Evolutionary conservation across 2,797 vertebrate species (phyloP), one percentile per base, ranked within the genome.

Genomic region (Jordanella pulchra): DNA sequence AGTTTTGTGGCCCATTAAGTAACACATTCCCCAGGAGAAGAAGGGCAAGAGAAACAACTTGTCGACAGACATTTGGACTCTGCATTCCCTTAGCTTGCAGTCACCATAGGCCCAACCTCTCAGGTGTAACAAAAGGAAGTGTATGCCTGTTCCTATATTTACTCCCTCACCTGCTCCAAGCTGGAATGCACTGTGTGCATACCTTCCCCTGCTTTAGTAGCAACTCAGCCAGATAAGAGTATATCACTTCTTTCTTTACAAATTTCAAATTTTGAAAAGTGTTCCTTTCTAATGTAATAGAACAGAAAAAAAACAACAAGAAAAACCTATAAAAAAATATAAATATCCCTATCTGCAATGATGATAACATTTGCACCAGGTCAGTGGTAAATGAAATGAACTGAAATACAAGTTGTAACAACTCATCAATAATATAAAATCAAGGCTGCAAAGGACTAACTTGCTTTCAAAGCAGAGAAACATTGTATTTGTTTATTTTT

Each of bases 1-100:
- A 87, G 86, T 90, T 91, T 86, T 90, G 91, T 87, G 90, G 82
- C 83, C 88, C 93, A 91, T 93, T 93, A 93, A 90, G 89, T 88
- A 91, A 93, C 89, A 89, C 89, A 88, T 91, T 93, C 90, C 89
- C 91, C 84, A 88, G 89, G 89, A 92, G 85, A 88, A 84, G 83
- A 80, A 74, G 78, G 82, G 85, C 81, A 84, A 79, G 83, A 85
- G 86, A 83, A 79, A 76, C 84, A 84, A 85, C 81, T 85, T 85
- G 83, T 92, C 89, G 78, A 92, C 88, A 90, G 84, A 89, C 84
- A 92, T 90, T 91, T 91, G 90, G 85, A 88, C 87, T 89, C 84
- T 86, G 80, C 86, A 87, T 91, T 88, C 86, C 85, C 86, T 82
- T 74, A 76, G 90, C 84, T 82, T 77, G 84, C 77, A 89, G 87